Conservation (phyloP, 2,888 invertebrate species). For the Argynnis bischoffii region DNA sequence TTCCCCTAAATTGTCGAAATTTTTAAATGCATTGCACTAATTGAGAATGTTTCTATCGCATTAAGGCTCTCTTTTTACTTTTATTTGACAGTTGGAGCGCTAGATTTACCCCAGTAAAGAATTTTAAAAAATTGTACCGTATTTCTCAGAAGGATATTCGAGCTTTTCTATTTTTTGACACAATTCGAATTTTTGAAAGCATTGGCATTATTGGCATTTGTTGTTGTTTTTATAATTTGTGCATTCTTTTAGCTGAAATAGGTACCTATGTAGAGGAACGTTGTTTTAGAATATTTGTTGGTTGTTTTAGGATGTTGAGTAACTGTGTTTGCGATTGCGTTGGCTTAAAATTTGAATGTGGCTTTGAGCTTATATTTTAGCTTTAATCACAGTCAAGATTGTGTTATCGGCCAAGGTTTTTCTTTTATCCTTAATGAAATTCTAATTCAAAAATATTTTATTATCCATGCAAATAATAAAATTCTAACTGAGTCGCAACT, state of each 20-base stretch:
- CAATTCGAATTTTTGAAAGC: constrained; percentile 10
- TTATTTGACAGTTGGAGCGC: constrained; percentile 5
- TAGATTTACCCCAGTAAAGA: neutral
- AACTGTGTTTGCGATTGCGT: too few relatives aligned
- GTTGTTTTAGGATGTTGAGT: neutral
- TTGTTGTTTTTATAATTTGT: constrained; percentile 15
- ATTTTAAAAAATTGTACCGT: constrained; percentile 5
- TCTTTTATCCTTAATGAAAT: too few relatives aligned
- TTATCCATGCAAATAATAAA: too few relatives aligned
- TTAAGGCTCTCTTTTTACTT: neutral
- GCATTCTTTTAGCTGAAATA: too few relatives aligned
- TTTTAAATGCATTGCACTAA: constrained; percentile 16
- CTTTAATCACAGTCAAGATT: too few relatives aligned
- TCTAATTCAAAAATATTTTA: too few relatives aligned
- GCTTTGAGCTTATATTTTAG: too few relatives aligned
- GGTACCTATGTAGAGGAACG: neutral
- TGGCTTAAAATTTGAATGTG: too few relatives aligned
- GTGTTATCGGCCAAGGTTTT: too few relatives aligned
- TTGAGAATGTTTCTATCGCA: constrained; percentile 14
- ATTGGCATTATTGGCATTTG: neutral
- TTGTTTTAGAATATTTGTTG: neutral
- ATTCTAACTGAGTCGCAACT: too few relatives aligned
- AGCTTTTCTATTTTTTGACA: constrained; percentile 6
- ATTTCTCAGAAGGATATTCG: neutral
- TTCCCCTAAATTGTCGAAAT: constrained; percentile 8